Percentiles rank a stretch among this genome's conserved stretches.
Evolutionary conservation across 1,140 invertebrate species (phyloP).

Genomic region (Diorhabda carinulata): DNA sequence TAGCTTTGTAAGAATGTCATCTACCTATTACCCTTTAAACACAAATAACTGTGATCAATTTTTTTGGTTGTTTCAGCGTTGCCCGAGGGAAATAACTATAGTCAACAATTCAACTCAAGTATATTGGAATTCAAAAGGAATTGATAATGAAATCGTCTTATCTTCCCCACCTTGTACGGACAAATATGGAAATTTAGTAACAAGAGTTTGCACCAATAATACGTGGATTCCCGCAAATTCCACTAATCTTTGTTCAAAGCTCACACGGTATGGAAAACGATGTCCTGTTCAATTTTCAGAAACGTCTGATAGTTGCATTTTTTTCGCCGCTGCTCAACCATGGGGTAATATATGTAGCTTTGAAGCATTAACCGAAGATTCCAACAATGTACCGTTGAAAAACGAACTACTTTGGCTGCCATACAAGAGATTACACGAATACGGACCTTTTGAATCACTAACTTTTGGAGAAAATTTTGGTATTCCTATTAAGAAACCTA

Average conservation of each 20-base stretch:
- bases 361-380: background rate
- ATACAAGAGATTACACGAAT: conserved; percentile 5
- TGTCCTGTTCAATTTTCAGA: conserved; percentile 21
- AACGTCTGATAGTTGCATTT: conserved; percentile 15
- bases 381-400: background rate
- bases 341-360: conserved; percentile 12
- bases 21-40: background rate
- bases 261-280: background rate
- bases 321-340: conserved; percentile 17
- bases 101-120: conserved; percentile 3
- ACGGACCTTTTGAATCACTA: conserved; percentile 21
- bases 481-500: background rate
- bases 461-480: conserved; percentile 17
- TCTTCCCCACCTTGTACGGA: conserved; percentile 28
- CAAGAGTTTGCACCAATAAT: conserved; percentile 24
- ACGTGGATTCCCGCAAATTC: conserved; percentile 21
- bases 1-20: background rate
- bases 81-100: background rate
- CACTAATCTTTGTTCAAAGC: background rate
- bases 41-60: background rate
- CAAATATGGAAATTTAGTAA: conserved; percentile 18
- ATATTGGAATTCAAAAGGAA: background rate
- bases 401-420: conserved; percentile 21
- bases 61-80: background rate
- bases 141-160: conserved; percentile 20